Conservation (phyloP, 2,797 vertebrate genomes). For the Allobates femoralis region DNA sequence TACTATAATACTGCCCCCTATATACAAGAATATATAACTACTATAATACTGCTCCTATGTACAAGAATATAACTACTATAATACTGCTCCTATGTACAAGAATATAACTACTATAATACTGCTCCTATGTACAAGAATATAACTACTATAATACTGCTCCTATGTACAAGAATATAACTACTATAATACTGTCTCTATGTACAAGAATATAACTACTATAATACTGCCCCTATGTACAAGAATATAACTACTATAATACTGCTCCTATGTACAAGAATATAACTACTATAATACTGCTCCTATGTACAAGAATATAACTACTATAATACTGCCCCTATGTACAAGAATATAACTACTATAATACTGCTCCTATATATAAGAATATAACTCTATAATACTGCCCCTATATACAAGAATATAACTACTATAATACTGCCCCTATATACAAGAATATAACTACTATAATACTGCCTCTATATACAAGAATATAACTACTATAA, state of each 20-base stretch:
- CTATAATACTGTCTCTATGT: no score
- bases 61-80: not conserved
- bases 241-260: slow-evolving; percentile 14
- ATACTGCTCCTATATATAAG: no score
- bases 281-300: not conserved
- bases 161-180: slow-evolving; percentile 5
- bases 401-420: not conserved
- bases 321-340: not conserved
- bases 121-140: not conserved
- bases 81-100: not conserved
- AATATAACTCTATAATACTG: slow-evolving; percentile 15
- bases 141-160: not conserved
- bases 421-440: not conserved
- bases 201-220: no score
- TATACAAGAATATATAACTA: not conserved
- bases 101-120: slow-evolving; percentile 8
- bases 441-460: slow-evolving; percentile 11
- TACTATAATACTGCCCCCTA: not conserved
- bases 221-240: no score
- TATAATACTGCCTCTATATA: slow-evolving; percentile 9
- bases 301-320: not conserved
- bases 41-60: slow-evolving; percentile 1
- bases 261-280: not conserved
- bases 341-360: no score
- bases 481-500: slow-evolving; percentile 17